phyloP scores from a whole-genome alignment of 2,797 vertebrate genomes.

The Lepus oiostolus region DNA sequence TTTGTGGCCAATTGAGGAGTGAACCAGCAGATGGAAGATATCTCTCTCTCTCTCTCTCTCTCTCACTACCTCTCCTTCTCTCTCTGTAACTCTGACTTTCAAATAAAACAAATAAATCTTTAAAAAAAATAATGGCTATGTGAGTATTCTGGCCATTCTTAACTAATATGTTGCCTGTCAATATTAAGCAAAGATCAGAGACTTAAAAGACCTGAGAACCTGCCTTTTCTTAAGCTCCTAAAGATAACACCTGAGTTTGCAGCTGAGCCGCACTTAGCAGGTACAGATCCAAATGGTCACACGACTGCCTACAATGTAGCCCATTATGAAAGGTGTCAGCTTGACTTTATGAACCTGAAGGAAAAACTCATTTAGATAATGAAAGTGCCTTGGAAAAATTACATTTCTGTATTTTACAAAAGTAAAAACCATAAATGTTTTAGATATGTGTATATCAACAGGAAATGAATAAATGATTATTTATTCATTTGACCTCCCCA shows the following conservation, averaged over 20 bases:
- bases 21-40: no score
- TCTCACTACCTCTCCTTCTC: no score
- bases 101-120: no score
- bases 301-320: not conserved
- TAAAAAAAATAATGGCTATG: not conserved
- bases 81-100: no score
- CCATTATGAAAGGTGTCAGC: not conserved
- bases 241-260: not conserved
- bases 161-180: not conserved
- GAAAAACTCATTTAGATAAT: slow-evolving; percentile 43
- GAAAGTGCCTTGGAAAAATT: slow-evolving; percentile 36
- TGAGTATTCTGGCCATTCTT: not conserved
- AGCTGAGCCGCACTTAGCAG: not conserved
- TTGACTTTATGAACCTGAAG: not conserved
- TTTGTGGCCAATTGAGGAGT: no score
- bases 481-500: slow-evolving; percentile 8
- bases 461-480: not conserved
- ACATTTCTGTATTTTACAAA: slow-evolving; percentile 42
- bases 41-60: no score
- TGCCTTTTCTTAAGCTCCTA: slow-evolving; percentile 20
- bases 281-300: not conserved
- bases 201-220: not conserved
- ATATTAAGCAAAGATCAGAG: not conserved
- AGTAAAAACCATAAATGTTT: slow-evolving; percentile 27
- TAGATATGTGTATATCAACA: not conserved